These are phyloP conservation scores for Protaetia brevitarsis DNA, from an alignment of 1,140 invertebrate genomes.

Conservation along the genomic window DNA sequence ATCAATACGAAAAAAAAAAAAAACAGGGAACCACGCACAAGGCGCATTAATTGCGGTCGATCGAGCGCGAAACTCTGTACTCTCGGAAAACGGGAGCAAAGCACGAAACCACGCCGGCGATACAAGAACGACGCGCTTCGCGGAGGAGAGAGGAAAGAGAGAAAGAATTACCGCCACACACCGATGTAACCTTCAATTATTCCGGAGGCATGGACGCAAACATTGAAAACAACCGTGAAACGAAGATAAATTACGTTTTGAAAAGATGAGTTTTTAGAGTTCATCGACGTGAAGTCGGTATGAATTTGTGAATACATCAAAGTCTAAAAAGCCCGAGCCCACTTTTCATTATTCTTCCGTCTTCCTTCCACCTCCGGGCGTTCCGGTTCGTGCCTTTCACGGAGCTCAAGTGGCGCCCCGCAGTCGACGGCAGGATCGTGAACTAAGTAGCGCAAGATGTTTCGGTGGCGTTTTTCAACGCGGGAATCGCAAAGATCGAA, in stretches of 20 bases:
- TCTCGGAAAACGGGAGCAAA: neutral
- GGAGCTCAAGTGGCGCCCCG: constrained; percentile 36
- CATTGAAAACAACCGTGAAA: constrained; percentile 44
- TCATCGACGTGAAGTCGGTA: constrained; percentile 48
- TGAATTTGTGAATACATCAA: constrained; percentile 49
- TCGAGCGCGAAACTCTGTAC: no score
- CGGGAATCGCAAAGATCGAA: no score
- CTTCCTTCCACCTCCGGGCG: neutral
- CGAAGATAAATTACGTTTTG: constrained; percentile 48
- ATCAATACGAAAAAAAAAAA: no score
- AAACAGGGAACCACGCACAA: no score
- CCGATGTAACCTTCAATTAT: constrained; percentile 39
- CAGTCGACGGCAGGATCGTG: constrained; percentile 27
- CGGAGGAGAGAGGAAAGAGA: neutral
- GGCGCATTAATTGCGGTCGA: no score
- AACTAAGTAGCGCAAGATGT: constrained; percentile 28
- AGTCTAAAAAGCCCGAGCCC: constrained; percentile 45
- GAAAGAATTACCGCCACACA: neutral
- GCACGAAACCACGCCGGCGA: neutral
- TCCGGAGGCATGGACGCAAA: constrained; percentile 38
- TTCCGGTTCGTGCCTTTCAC: no score
- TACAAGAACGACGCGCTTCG: neutral
- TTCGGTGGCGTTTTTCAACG: no score
- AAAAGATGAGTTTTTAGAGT: constrained; percentile 49
- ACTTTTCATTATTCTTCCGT: constrained; percentile 45